Base-by-base conservation (phyloP, 2,113 vertebrate genomes). In the Alaudala cheleensis region DNA sequence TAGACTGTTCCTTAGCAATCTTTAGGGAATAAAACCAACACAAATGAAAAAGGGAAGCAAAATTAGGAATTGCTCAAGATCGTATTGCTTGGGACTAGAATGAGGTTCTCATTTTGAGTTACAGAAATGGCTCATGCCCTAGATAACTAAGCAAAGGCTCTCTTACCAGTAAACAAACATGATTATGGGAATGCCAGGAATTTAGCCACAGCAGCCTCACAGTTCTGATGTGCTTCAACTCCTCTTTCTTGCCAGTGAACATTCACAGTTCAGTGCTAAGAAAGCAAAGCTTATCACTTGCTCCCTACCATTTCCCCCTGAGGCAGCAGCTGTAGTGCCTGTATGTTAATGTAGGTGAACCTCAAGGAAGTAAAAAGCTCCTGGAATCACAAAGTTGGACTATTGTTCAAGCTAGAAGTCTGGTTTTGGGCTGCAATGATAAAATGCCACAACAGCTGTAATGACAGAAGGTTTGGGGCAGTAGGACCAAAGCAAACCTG, bases 301-400 rank as follows among this genome's bases (percentile, higher is more conserved):
- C 20, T 82, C 34, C 77, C 54, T 81, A 4, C 25, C 4, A 40
- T 64, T 17, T 3, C 2, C 13, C 39, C 10, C 33, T 3, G 18
- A 28, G 58, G 49, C 54, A 80, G 22, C 62, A 79, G n/a, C 14
- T 34, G 0, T 19, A 44, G 15, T 2, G 1, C 25, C 67, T 4
- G 0, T 31, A 5, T 23, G 2, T 81, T 84, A 28, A 40, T 0
- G 0, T 2, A 37, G 54, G 28, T 74, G 73, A 86, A 79, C 60
- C 40, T 4, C 25, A 25, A 44, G 54, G 47, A 62, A 78, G 17
- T 42, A 19, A 66, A 77, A 60, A 42, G 12, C 61, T 21, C 50
- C 33, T 2, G 49, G 72, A 81, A 64, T 6, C 65, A 84, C 21
- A 10, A 56, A 39, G 22, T 6, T 29, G 50, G 33, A 6, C 33